These are phyloP conservation scores for Andrena dorsata DNA, from an alignment of 2,888 invertebrate genomes.

Conservation along the genomic window DNA sequence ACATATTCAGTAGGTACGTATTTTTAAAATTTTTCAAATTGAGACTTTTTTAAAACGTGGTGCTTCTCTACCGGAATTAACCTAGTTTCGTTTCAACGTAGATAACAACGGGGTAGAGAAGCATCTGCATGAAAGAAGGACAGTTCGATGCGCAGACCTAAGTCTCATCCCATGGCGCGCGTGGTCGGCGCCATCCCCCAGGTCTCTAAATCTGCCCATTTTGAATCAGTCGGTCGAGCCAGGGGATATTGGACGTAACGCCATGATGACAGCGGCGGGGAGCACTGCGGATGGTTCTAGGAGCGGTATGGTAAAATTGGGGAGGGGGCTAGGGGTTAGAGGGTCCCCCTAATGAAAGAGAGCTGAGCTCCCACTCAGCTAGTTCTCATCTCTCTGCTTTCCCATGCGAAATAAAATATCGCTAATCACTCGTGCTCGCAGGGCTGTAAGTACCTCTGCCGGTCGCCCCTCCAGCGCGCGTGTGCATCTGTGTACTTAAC, in stretches of 20 bases:
- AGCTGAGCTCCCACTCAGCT: constrained; percentile 84
- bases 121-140: too few relatives aligned
- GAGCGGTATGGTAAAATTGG: constrained; percentile 31
- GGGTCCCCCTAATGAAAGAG: constrained; percentile 81
- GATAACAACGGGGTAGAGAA: too few relatives aligned
- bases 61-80: too few relatives aligned
- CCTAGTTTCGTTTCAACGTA: too few relatives aligned
- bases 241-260: constrained; percentile 80
- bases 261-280: constrained; percentile 77
- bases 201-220: constrained; percentile 71
- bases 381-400: constrained; percentile 85
- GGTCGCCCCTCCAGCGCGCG: constrained; percentile 54
- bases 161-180: neutral
- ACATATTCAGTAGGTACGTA: too few relatives aligned
- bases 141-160: too few relatives aligned
- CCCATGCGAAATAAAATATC: constrained; percentile 85
- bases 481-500: constrained; percentile 75
- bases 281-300: constrained; percentile 43
- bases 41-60: too few relatives aligned
- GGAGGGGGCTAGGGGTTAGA: constrained; percentile 34
- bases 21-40: too few relatives aligned
- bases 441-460: constrained; percentile 78
- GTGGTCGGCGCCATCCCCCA: constrained; percentile 30
- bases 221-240: constrained; percentile 72
- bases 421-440: constrained; percentile 83